Percentiles rank a stretch among this genome's conserved stretches.
Evolutionary conservation across 2,888 invertebrate species (phyloP).

Genomic region (Drosophila parthenogenetica): DNA sequence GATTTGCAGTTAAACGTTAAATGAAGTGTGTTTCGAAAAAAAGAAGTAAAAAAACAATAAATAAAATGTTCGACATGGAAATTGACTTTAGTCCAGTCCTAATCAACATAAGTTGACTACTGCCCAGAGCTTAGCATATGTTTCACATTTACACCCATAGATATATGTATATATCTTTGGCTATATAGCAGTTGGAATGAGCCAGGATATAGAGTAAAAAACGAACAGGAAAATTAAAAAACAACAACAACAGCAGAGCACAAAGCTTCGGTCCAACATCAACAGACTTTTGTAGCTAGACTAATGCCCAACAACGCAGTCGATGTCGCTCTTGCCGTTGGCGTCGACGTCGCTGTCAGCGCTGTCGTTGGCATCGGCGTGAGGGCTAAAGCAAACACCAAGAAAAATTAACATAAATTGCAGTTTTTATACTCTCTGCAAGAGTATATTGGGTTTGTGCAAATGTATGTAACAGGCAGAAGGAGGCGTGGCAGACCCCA

Average conservation of each 20-base stretch:
- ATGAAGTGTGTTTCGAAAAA: conserved; percentile 57
- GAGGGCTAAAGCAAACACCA: conserved; percentile 70
- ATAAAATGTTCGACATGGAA: conserved; percentile 55
- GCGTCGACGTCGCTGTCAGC: neutral
- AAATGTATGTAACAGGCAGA: too few species aligned
- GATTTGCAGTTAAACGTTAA: conserved; percentile 67
- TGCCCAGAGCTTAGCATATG: conserved; percentile 59
- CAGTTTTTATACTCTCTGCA: too few species aligned
- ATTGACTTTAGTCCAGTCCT: conserved; percentile 72
- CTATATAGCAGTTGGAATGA: neutral
- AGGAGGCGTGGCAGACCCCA: too few species aligned
- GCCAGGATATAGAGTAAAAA: conserved; percentile 38
- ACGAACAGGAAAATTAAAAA: conserved; percentile 33
- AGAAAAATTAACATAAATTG: conserved; percentile 81
- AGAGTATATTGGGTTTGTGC: too few species aligned
- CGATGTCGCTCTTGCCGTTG: conserved; percentile 16
- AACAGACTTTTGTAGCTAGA: conserved; percentile 29
- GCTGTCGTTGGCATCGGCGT: conserved; percentile 5
- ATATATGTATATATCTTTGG: conserved; percentile 14
- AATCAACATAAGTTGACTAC: conserved; percentile 68
- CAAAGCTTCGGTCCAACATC: conserved; percentile 11
- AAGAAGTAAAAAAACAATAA: neutral
- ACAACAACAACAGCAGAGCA: conserved; percentile 37
- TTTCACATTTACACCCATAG: conserved; percentile 18
- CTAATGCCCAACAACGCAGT: conserved; percentile 14